Base-by-base conservation (phyloP, 2,797 vertebrate species). In the Valencia hispanica region DNA sequence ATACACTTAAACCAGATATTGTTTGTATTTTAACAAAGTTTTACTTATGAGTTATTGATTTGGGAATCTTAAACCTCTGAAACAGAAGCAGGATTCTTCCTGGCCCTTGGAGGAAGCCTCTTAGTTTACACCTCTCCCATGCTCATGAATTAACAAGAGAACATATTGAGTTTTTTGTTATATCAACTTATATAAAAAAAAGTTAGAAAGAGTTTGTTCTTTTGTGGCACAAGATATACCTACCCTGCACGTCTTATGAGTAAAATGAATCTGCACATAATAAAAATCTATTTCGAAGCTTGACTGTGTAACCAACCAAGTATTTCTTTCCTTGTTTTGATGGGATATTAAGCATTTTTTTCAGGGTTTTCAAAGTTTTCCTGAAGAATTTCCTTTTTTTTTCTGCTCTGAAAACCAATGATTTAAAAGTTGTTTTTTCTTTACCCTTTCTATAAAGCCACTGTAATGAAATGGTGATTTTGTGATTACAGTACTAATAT, bases 31-130 rank as follows among this genome's bases (percentile, higher is more conserved):
- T 76, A 59, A 76, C 51, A 70, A 70, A 36, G 53, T 76, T 76
- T 61, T 45, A 48, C 68, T 70, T 76, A 70, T 70, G 53, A 76
- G 74, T 39, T 70, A 76, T 76, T 70, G 74, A 76, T 70, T 45
- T 48, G 41, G 30, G 30, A 61, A 70, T 32, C 59, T 59, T 48
- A 45, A 61, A 48, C 69, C 22, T 18, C 8, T 59, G 36, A 70
- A 48, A 27, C 39, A 55, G 50, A 47, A 36, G 41, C 74, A 34
- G 41, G 43, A 59, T 53, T 36, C 51, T 32, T 69, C 50, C 3
- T 30, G 36, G 66, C 61, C 25, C 68, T 61, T 55, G 30, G 68
- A 70, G 74, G 18, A 27, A 69, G 51, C 32, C 30, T 69, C 20
- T 66, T 25, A 66, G 36, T 66, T 66, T 66, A 41, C 22, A 66